Evolutionary conservation across 2,797 vertebrate genomes (phyloP).

Genomic region (Sebastes trivittatus): DNA sequence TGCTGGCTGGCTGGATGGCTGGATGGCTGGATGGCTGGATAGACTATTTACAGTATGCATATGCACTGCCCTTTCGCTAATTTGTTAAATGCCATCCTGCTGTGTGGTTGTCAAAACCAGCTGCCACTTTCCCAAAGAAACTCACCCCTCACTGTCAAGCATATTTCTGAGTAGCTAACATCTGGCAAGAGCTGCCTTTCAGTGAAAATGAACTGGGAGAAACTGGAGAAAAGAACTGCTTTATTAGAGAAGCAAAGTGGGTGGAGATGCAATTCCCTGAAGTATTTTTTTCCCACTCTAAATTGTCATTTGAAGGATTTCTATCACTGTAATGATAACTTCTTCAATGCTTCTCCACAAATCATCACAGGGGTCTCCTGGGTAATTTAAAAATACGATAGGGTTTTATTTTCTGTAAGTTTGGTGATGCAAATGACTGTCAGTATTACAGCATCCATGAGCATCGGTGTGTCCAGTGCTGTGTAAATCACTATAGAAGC

Average conservation of each 20-base stretch:
- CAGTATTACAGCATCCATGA: neutral
- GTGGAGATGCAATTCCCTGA: neutral
- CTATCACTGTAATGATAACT: neutral
- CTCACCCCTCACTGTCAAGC: neutral
- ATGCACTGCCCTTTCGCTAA: slow-evolving; percentile 14
- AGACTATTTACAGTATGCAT: neutral
- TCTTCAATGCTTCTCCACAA: neutral
- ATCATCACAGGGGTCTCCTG: neutral
- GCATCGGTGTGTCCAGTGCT: neutral
- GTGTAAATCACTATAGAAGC: neutral
- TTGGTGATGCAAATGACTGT: neutral
- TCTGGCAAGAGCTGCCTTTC: neutral
- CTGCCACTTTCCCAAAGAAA: slow-evolving; percentile 3
- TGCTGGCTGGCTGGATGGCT: neutral
- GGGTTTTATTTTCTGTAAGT: neutral
- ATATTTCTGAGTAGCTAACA: neutral
- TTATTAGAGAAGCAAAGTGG: neutral
- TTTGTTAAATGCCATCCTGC: slow-evolving; percentile 1
- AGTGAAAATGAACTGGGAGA: neutral
- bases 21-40: too few relatives aligned
- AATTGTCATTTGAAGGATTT: neutral
- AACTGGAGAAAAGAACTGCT: neutral
- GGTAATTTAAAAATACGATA: neutral
- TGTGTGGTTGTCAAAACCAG: slow-evolving; percentile 39
- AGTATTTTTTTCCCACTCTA: neutral